Base-by-base conservation (phyloP, 2,797 vertebrate genomes). In the Alcedo atthis region DNA sequence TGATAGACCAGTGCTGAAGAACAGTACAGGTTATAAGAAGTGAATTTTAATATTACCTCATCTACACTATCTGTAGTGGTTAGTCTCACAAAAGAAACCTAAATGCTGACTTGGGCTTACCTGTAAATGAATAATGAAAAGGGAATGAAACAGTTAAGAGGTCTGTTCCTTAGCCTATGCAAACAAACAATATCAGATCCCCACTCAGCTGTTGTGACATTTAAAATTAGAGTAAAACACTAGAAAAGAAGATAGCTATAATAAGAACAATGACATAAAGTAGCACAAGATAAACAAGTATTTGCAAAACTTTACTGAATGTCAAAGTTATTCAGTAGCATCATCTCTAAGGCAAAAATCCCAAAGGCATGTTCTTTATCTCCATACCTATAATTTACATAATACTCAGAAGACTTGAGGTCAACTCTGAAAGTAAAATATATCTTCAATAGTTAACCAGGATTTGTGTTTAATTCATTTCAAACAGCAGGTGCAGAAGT, bases 391-490 rank as follows among this genome's bases (percentile, higher is more conserved):
- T 85, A 87, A 93, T 92, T 89, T 87, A 48, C 45, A 59, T 85
- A 87, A 84, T 37, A 8, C 24, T 86, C 30, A 79, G 81, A 81
- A 85, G 55, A 80, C 67, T 74, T 87, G 17, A 85, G 35, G 62
- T 81, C 62, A 83, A 22, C 45, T 92, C 87, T 83, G 64, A 91
- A 95, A 81, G 81, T 69, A 89, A 93, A 94, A 70, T 26, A 5
- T 64, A 25, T n/a, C 57, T 78, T 78, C 11, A 76, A 28, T 70
- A 81, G 28, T 84, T 92, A 88, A 17, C 7, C 37, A 89, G 46
- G 15, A 84, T 88, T 88, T 2, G 4, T 70, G 17, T 79, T 90
- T 69, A 59, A 59, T 63, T 73, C 32, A 55, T 40, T 81, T 84
- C 48, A 73, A 80, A 85, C 4, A 28, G 21, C 8, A 51, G 26